phyloP scores from a whole-genome alignment of 1,140 invertebrate genomes.

The Apis mellifera region DNA sequence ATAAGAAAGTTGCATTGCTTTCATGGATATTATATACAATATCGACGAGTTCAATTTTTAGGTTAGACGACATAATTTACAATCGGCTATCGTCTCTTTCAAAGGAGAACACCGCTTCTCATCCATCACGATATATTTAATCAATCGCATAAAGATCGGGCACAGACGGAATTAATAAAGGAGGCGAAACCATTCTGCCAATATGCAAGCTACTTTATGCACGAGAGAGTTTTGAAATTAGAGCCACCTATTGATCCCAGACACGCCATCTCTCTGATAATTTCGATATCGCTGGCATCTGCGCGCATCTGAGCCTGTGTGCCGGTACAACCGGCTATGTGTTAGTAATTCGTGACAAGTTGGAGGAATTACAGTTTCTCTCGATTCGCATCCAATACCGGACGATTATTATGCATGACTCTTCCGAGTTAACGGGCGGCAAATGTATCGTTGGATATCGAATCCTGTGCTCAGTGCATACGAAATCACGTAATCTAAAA shows the following conservation, averaged over 20 bases:
- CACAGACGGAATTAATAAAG: constrained; percentile 22
- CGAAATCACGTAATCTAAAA: no score
- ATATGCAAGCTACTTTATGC: background rate
- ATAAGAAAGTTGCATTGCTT: no score
- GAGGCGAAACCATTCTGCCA: no score
- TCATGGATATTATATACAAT: no score
- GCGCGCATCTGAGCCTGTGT: background rate
- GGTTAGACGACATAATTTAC: no score
- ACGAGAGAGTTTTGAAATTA: constrained; percentile 5
- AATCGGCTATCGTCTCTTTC: background rate
- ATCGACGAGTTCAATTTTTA: no score
- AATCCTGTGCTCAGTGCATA: background rate
- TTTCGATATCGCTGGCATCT: background rate
- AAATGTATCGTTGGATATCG: background rate
- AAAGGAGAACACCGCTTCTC: background rate
- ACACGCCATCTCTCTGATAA: background rate
- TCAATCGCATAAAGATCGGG: background rate
- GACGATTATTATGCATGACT: background rate
- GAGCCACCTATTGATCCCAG: background rate
- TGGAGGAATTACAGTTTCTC: constrained; percentile 4
- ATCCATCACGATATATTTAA: constrained; percentile 7
- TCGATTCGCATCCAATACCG: background rate
- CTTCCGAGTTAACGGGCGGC: background rate
- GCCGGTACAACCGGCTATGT: no score
- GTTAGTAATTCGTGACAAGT: background rate